These are phyloP conservation scores for Bombus impatiens DNA, from an alignment of 1,140 invertebrate species.

Conservation along the genomic window DNA sequence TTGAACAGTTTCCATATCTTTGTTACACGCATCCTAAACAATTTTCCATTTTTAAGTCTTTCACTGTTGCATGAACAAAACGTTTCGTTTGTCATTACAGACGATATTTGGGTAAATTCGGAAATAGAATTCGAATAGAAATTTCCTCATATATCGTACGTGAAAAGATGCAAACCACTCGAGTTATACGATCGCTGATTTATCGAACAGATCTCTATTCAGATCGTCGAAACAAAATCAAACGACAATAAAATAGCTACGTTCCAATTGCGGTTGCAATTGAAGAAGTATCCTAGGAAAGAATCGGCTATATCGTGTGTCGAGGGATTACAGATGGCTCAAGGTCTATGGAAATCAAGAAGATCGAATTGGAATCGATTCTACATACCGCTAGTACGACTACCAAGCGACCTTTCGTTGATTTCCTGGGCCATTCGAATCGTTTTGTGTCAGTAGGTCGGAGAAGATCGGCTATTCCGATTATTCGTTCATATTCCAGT, in stretches of 20 bases:
- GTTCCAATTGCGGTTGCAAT: conserved; percentile 1
- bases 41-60: no score
- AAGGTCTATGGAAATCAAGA: neutral
- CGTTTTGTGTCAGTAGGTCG: conserved; percentile 47
- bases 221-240: neutral
- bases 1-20: no score
- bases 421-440: neutral
- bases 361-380: neutral
- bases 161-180: no score
- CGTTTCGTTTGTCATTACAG: no score
- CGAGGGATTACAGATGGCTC: neutral
- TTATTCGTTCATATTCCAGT: conserved; percentile 9
- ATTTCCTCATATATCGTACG: no score
- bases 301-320: neutral
- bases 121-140: no score
- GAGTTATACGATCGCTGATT: neutral
- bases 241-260: neutral
- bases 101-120: no score
- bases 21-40: no score
- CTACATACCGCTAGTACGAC: neutral
- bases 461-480: conserved; percentile 4
- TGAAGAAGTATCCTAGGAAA: neutral
- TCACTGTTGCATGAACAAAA: no score
- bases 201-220: neutral
- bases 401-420: neutral